Conservation (phyloP, 1,140 invertebrate species). For the Drosophila ambigua region DNA sequence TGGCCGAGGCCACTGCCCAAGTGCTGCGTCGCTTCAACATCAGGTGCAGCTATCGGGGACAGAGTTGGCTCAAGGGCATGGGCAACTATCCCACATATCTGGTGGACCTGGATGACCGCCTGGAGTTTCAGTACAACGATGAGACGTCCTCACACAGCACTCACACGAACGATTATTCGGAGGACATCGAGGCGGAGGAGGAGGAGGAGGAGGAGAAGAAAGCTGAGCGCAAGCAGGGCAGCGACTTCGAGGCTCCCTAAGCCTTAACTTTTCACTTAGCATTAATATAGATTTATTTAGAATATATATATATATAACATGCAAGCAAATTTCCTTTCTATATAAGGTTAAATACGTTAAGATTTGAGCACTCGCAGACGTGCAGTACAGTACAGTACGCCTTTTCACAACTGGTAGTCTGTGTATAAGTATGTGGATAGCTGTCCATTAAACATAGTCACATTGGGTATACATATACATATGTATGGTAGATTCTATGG, state of each 20-base stretch:
- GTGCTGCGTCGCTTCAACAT: conserved; percentile 88
- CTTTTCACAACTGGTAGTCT: conserved; percentile 32
- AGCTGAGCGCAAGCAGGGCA: too few species aligned
- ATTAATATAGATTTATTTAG: conserved; percentile 47
- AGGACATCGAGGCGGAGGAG: neutral
- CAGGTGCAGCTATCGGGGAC: conserved; percentile 87
- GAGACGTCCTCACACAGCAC: neutral
- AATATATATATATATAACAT: conserved; percentile 53
- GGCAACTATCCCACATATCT: conserved; percentile 89
- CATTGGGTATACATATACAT: conserved; percentile 26
- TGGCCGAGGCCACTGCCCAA: conserved; percentile 88
- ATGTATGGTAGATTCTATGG: conserved; percentile 28
- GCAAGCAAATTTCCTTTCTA: conserved; percentile 55
- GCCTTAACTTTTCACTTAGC: neutral
- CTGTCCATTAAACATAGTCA: conserved; percentile 27
- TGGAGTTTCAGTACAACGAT: conserved; percentile 78
- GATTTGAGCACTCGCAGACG: conserved; percentile 56
- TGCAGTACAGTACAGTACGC: neutral
- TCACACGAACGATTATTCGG: neutral
- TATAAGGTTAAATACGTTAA: conserved; percentile 54
- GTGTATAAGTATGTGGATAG: conserved; percentile 37
- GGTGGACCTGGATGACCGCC: conserved; percentile 86
- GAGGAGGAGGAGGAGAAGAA: neutral
- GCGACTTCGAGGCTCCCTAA: too few species aligned
- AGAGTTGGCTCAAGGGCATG: conserved; percentile 89